These are phyloP conservation scores for Pterocles orientalis DNA, from an alignment of 2,113 vertebrate genomes.

Conservation along the genomic window DNA sequence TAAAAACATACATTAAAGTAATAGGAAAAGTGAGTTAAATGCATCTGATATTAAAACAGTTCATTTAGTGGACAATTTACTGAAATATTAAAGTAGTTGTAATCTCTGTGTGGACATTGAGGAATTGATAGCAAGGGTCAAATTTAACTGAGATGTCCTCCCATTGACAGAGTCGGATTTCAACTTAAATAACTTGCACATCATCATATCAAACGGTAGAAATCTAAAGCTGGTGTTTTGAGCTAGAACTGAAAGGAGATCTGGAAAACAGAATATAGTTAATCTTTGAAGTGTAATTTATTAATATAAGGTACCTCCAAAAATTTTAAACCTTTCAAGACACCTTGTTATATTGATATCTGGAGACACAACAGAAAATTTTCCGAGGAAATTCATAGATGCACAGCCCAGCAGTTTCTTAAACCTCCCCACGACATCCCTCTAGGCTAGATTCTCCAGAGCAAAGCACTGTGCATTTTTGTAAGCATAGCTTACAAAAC, in stretches of 20 bases:
- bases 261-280: not conserved
- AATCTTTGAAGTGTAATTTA: not conserved
- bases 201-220: not conserved
- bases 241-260: not conserved
- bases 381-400: not conserved
- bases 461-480: not conserved
- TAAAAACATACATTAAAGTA: slow-evolving; percentile 54
- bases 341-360: not conserved
- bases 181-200: not conserved
- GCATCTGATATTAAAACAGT: slow-evolving; percentile 13
- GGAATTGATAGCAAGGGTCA: not conserved
- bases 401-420: not conserved
- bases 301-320: not conserved
- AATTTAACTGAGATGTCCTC: not conserved
- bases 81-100: not conserved
- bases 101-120: slow-evolving; percentile 9
- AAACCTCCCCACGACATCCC: not conserved
- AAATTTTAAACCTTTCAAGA: not conserved
- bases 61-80: slow-evolving; percentile 25
- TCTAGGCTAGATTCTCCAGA: not conserved
- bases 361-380: not conserved
- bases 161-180: not conserved
- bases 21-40: slow-evolving; percentile 23
- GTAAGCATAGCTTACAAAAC: not conserved
- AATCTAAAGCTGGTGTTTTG: not conserved